Base-by-base conservation (phyloP, 2,113 vertebrate species). In the Perognathus longimembris region DNA sequence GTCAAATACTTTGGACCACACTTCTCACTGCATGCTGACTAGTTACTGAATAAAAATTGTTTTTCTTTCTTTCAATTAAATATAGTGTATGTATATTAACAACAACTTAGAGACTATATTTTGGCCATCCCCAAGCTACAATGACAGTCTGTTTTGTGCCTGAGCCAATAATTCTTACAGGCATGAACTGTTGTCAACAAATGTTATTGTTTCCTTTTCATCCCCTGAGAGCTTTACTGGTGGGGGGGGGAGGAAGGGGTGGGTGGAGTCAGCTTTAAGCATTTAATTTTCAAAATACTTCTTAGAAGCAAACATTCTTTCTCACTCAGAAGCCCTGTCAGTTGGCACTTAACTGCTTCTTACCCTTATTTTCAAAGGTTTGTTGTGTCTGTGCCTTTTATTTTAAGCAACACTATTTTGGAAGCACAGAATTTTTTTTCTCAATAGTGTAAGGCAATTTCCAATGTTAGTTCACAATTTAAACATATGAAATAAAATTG, bases 161-260 rank as follows among this genome's bases (percentile, higher is more conserved):
- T 81, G 50, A 93, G 84, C 94, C 94, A 91, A 91, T 93, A 94
- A 94, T 85, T 94, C 84, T 93, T 78, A 82, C 2, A 92, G 89
- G 89, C 50, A 93, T 93, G 84, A 94, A 89, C 86, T 95, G 80
- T 91, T 95, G 95, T 97, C 95, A 93, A 94, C 89, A 96, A 93
- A 94, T 91, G 93, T 91, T 93, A 94, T 30, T 94, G 83, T 94
- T 96, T 93, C 76, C 84, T 92, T 92, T 92, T 89, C 66, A 78
- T 79, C 86, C 84, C 70, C 38, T 63, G 87, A 95, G 91, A 94
- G n/a, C n/a, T 94, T 91, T 91, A 81, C 81, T 91, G 74, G 71
- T 14, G 50, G 50, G 50, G 12, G 11, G 50, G 50, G 17, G 15
- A 14, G 14, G 15, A 15, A 54, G 50, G 45, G 45, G 45, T 45